Evolutionary conservation across 2,797 vertebrate genomes (phyloP).

Genomic region (Psittacula derbiana): DNA sequence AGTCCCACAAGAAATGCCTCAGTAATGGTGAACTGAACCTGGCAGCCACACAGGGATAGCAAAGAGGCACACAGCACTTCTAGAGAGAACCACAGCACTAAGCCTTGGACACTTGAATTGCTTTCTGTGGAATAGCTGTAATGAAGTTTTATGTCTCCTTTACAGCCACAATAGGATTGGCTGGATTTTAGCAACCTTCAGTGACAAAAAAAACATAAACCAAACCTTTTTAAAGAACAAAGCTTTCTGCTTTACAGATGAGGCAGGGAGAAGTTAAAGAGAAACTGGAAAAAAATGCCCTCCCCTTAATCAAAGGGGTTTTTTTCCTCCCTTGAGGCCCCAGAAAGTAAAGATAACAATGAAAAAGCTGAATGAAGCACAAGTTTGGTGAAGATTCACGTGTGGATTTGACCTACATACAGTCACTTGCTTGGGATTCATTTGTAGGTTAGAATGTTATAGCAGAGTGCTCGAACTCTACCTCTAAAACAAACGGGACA

Average conservation of each 20-base stretch:
- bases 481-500: conserved; percentile 10
- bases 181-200: not conserved
- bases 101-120: not conserved
- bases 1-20: not conserved
- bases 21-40: not conserved
- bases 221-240: not conserved
- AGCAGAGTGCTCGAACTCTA: not conserved
- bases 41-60: not conserved
- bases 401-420: conserved; percentile 58
- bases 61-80: not conserved
- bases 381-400: not conserved
- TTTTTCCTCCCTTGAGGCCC: conserved; percentile 3
- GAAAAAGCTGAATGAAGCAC: conserved; percentile 61
- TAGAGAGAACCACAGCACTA: not conserved
- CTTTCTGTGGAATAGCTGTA: not conserved
- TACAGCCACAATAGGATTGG: not conserved
- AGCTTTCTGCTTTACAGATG: not conserved
- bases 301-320: not conserved
- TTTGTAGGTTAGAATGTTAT: not conserved
- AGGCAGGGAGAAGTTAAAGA: not conserved
- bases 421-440: conserved; percentile 16
- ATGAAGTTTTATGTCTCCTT: conserved; percentile 1
- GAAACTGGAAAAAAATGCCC: not conserved
- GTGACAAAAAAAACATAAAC: not conserved
- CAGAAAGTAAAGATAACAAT: not conserved